phyloP scores from a whole-genome alignment of 2,888 invertebrate species.

The Blera fallax region DNA sequence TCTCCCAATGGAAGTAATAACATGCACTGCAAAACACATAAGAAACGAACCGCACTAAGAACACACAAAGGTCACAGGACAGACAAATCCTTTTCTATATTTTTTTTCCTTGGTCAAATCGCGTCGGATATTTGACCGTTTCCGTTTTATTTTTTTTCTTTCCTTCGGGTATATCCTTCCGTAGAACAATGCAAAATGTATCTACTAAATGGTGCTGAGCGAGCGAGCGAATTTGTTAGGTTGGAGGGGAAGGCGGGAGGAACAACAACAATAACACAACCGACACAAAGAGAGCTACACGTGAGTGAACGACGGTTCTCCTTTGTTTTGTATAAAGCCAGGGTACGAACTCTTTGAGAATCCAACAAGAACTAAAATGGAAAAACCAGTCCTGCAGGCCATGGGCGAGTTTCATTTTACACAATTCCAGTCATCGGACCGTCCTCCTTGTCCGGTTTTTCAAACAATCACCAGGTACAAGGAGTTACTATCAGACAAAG shows the following conservation, averaged over 20 bases:
- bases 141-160: slow-evolving; percentile 22
- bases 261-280: slow-evolving; percentile 52
- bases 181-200: slow-evolving; percentile 25
- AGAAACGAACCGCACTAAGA: slow-evolving; percentile 29
- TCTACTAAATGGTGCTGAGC: slow-evolving; percentile 19
- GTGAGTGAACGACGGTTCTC: slow-evolving; percentile 46
- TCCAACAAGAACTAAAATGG: slow-evolving; percentile 82
- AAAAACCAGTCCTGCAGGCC: slow-evolving; percentile 80
- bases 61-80: slow-evolving; percentile 30
- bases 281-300: slow-evolving; percentile 56
- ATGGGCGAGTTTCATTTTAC: slow-evolving; percentile 72
- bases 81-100: slow-evolving; percentile 24
- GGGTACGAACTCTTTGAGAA: slow-evolving; percentile 80
- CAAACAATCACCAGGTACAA: slow-evolving; percentile 23
- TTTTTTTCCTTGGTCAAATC: slow-evolving; percentile 33
- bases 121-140: slow-evolving; percentile 66
- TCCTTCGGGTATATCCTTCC: slow-evolving; percentile 37
- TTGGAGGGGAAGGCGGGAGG: slow-evolving; percentile 10
- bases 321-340: slow-evolving; percentile 52
- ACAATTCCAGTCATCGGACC: slow-evolving; percentile 76
- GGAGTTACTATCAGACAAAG: slow-evolving; percentile 33
- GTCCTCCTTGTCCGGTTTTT: slow-evolving; percentile 60
- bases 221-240: slow-evolving; percentile 10
- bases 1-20: background rate
- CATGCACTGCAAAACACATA: slow-evolving; percentile 31